Conservation (phyloP, 2,113 vertebrate species). For the Ptyas mucosa region DNA sequence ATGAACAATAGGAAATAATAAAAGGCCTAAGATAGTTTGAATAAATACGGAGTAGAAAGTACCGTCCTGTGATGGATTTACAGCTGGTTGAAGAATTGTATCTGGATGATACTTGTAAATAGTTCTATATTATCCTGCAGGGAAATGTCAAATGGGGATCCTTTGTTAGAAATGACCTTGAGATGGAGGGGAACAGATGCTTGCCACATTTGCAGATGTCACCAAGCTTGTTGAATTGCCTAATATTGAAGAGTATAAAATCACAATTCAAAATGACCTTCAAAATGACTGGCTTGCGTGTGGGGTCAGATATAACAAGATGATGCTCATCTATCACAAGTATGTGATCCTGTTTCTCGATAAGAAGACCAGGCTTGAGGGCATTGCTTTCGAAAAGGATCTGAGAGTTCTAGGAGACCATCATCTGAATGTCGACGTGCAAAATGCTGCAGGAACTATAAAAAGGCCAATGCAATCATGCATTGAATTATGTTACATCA, state of each 20-base stretch:
- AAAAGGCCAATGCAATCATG: not conserved
- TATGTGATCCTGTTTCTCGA: not conserved
- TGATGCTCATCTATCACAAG: not conserved
- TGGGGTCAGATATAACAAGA: not conserved
- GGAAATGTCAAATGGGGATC: not conserved
- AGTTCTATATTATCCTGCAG: not conserved
- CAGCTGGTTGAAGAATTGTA: not conserved
- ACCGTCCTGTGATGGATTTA: not conserved
- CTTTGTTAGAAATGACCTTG: not conserved
- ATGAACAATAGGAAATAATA: not conserved
- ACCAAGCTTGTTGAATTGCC: not conserved
- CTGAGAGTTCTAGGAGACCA: not conserved
- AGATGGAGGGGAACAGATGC: not conserved
- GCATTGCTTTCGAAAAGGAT: not conserved
- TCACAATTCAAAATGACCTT: not conserved
- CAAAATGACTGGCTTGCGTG: no score
- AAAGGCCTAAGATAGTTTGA: not conserved
- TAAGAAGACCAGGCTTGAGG: not conserved
- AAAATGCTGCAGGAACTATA: not conserved
- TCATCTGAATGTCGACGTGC: not conserved
- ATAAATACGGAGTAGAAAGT: not conserved
- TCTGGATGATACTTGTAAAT: not conserved
- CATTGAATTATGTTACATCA: not conserved
- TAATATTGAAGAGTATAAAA: not conserved
- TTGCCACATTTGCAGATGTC: not conserved